Evolutionary conservation across 2,797 vertebrate genomes (phyloP).

Genomic region (Alectoris magna): DNA sequence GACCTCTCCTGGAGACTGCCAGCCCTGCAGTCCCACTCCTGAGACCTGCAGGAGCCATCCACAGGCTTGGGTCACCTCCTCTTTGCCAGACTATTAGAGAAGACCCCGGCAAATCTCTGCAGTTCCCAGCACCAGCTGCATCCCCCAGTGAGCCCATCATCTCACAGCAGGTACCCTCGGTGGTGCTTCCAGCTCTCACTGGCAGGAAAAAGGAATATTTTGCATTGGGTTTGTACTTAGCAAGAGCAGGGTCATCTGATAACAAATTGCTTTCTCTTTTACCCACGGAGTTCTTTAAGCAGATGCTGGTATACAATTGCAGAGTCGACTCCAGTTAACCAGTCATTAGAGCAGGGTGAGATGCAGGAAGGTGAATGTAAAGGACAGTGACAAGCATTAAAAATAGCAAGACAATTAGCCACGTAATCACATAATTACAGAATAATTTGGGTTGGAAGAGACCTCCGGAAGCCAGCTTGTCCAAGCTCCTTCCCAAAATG

Average conservation of each 20-base stretch:
- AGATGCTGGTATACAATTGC: not conserved
- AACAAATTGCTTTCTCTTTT: not conserved
- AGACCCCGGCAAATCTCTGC: not conserved
- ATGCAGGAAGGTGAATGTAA: not conserved
- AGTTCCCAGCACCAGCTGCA: not conserved
- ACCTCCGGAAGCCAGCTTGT: not conserved
- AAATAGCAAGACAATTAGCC: slow-evolving; percentile 27
- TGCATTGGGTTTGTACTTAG: not conserved
- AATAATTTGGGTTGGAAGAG: not conserved
- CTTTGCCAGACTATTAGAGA: not conserved
- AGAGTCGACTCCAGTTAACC: not conserved
- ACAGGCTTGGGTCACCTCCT: not conserved
- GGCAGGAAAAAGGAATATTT: not conserved
- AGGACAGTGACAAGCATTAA: not conserved
- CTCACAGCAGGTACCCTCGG: rapidly evolving
- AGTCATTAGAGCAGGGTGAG: not conserved
- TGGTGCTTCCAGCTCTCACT: not conserved
- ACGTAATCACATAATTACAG: not conserved
- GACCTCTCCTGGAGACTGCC: slow-evolving; percentile 64
- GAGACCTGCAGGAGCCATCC: not conserved
- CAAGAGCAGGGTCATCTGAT: not conserved
- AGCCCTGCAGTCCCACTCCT: not conserved
- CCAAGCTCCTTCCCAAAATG: not conserved
- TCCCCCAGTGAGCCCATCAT: not conserved
- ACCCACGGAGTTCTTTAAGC: not conserved